Percentiles rank a stretch among this genome's conserved stretches.
phyloP scores from a whole-genome alignment of 2,888 invertebrate species.

The Agrochola lychnidis region DNA sequence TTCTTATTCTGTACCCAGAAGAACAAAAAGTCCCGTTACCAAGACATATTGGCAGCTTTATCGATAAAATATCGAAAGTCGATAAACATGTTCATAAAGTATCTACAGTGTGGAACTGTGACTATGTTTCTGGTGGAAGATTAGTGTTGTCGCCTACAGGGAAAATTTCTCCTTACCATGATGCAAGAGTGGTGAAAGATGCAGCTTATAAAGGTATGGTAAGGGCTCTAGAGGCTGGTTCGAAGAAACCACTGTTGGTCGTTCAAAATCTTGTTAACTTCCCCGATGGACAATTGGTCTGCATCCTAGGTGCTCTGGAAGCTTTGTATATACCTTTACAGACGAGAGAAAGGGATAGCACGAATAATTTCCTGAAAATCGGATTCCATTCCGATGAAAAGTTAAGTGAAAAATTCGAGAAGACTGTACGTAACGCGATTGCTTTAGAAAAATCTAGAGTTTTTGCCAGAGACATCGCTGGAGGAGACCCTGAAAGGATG shows the following conservation, averaged over 20 bases:
- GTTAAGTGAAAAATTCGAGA: slow-evolving; percentile 87
- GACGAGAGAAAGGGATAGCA: slow-evolving; percentile 92
- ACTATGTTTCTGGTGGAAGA: slow-evolving; percentile 91
- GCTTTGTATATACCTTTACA: slow-evolving; percentile 96
- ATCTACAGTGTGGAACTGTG: slow-evolving; percentile 91
- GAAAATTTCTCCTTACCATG: slow-evolving; percentile 92
- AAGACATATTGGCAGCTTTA: slow-evolving; percentile 80
- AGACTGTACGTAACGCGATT: slow-evolving; percentile 91
- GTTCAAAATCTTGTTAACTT: slow-evolving; percentile 93
- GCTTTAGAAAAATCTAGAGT: slow-evolving; percentile 93
- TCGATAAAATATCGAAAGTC: slow-evolving; percentile 76
- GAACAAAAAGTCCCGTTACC: slow-evolving; percentile 86
- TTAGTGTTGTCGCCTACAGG: slow-evolving; percentile 95
- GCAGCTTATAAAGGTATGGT: slow-evolving; percentile 94
- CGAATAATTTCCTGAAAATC: slow-evolving; percentile 91
- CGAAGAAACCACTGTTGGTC: slow-evolving; percentile 94
- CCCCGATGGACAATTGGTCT: slow-evolving; percentile 94
- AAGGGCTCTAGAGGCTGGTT: slow-evolving; percentile 96
- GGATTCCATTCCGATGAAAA: slow-evolving; percentile 92
- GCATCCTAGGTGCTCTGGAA: slow-evolving; percentile 96
- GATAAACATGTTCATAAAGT: slow-evolving; percentile 85
- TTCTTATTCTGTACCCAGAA: slow-evolving; percentile 90
- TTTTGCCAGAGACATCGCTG: slow-evolving; percentile 89
- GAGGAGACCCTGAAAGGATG: slow-evolving; percentile 97
- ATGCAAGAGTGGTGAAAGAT: slow-evolving; percentile 87